These are phyloP conservation scores for Mimumesa dahlbomi DNA, from an alignment of 2,888 invertebrate genomes.

Conservation along the genomic window DNA sequence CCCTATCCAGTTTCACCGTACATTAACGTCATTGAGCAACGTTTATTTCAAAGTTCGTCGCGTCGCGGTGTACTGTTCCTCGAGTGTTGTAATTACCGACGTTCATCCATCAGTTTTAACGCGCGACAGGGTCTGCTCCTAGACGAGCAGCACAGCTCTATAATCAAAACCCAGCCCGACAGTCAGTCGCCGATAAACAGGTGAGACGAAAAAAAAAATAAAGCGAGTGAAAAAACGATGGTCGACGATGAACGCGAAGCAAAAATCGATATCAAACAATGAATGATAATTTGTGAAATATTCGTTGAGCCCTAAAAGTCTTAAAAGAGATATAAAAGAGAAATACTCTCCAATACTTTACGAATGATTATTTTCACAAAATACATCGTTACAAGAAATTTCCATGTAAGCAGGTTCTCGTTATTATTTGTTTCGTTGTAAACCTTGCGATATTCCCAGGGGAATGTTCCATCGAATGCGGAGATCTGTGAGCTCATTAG, in stretches of 20 bases:
- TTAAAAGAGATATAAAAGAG: too few species aligned
- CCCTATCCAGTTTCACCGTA: background rate
- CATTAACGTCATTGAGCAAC: background rate
- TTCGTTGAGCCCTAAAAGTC: too few species aligned
- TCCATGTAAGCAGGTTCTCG: background rate
- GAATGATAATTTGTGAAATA: too few species aligned
- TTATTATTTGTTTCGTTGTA: background rate
- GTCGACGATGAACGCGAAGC: background rate
- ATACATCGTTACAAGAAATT: too few species aligned
- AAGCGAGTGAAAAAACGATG: background rate
- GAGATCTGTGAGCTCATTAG: slow-evolving; percentile 26
- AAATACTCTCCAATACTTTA: too few species aligned
- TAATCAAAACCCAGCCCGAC: background rate
- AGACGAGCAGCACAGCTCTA: background rate
- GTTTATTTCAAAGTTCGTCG: too few species aligned
- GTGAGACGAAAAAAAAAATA: background rate
- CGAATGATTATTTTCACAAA: too few species aligned
- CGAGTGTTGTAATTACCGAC: slow-evolving; percentile 32
- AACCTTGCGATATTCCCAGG: background rate
- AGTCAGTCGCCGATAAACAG: slow-evolving; percentile 2
- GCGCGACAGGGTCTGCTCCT: background rate
- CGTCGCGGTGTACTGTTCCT: slow-evolving; percentile 18
- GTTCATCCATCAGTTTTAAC: slow-evolving; percentile 11
- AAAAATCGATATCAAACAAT: too few species aligned
- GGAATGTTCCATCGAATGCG: background rate